Evolutionary conservation across 2,888 invertebrate genomes (phyloP).

Genomic region (Ormyrus thymus): DNA sequence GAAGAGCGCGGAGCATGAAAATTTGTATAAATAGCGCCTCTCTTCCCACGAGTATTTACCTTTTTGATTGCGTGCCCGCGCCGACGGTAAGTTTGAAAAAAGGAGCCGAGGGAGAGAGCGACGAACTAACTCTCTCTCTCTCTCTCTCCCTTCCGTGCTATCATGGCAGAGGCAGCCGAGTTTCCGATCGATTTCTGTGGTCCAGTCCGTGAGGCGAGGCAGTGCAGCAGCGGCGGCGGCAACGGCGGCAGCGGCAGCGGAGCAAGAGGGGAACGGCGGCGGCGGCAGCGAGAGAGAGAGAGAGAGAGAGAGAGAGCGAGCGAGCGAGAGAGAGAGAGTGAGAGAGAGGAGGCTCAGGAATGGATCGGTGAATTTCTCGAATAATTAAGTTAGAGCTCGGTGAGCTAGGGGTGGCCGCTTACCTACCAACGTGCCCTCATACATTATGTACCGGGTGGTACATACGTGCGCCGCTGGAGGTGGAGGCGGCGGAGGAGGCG

Average conservation of each 20-base stretch:
- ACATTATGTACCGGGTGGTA: slow-evolving; percentile 72
- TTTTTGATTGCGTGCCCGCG: too few relatives aligned
- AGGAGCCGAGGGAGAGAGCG: slow-evolving; percentile 25
- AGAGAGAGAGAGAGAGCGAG: slow-evolving; percentile 42
- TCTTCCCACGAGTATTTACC: neutral
- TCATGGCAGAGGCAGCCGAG: slow-evolving; percentile 55
- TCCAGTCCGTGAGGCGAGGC: slow-evolving; percentile 52
- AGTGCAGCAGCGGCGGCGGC: slow-evolving; percentile 42
- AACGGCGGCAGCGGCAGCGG: slow-evolving; percentile 24
- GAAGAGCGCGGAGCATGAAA: neutral
- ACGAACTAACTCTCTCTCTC: slow-evolving; percentile 27
- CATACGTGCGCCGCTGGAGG: slow-evolving; percentile 59
- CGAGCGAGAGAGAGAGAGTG: slow-evolving; percentile 29
- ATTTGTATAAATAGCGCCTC: slow-evolving; percentile 33
- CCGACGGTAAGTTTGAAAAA: too few relatives aligned
- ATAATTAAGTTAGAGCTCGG: slow-evolving; percentile 74
- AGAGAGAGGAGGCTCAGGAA: slow-evolving; percentile 62
- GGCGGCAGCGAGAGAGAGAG: slow-evolving; percentile 52
- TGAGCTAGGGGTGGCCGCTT: slow-evolving; percentile 69
- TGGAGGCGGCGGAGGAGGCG: slow-evolving; percentile 34
- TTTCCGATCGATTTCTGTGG: slow-evolving; percentile 63
- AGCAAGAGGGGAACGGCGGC: slow-evolving; percentile 41
- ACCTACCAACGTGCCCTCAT: slow-evolving; percentile 73
- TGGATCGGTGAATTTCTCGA: slow-evolving; percentile 75
- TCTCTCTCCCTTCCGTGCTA: slow-evolving; percentile 44